phyloP scores from a whole-genome alignment of 2,113 vertebrate genomes.

The Typhlomys cinereus region DNA sequence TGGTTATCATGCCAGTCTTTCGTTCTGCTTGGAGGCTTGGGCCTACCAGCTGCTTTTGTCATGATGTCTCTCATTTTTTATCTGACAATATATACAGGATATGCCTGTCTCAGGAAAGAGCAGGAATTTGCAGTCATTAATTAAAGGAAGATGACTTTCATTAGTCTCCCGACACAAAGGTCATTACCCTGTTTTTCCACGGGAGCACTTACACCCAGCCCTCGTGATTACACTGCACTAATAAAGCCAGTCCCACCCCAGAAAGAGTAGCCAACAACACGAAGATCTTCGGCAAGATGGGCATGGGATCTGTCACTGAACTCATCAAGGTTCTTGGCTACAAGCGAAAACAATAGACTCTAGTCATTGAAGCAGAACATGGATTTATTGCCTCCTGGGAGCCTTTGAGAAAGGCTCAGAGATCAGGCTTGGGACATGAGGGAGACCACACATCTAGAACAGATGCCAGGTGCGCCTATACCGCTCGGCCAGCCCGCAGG shows the following conservation, averaged over 20 bases:
- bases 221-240: not conserved
- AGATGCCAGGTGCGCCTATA: not conserved
- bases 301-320: too few relatives aligned
- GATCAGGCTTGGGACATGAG: not conserved
- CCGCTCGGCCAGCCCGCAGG: not conserved
- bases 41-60: too few relatives aligned
- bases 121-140: conserved; percentile 33
- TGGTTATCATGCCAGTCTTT: too few relatives aligned
- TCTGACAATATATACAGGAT: not conserved
- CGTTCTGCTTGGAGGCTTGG: too few relatives aligned
- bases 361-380: not conserved
- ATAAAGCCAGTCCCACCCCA: not conserved
- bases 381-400: not conserved
- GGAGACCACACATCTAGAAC: not conserved
- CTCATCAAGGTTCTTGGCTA: not conserved
- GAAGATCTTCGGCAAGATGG: not conserved
- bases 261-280: not conserved
- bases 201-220: not conserved
- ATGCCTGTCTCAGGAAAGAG: conserved; percentile 1
- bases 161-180: conserved; percentile 38
- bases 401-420: not conserved
- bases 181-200: not conserved
- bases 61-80: conserved; percentile 56
- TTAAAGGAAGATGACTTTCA: conserved; percentile 34
- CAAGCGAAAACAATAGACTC: not conserved